Conservation (phyloP, 2,113 vertebrate genomes). For the Gorsachius goisagi region DNA sequence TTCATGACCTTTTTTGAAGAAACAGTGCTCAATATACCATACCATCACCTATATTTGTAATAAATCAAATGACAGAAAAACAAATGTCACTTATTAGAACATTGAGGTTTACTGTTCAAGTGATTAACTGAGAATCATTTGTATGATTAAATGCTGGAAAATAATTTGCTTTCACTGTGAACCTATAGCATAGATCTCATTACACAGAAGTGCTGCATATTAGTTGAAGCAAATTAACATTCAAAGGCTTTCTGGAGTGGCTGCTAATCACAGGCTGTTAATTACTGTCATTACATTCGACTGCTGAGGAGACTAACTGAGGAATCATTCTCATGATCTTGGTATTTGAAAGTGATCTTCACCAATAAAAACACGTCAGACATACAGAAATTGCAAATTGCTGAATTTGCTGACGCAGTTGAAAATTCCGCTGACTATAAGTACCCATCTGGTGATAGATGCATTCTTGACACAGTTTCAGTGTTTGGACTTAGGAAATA, state of each 20-base stretch:
- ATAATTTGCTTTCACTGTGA: slow-evolving; percentile 78
- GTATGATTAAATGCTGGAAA: slow-evolving; percentile 81
- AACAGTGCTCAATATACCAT: not conserved
- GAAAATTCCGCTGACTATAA: slow-evolving; percentile 88
- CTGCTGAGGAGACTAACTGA: slow-evolving; percentile 83
- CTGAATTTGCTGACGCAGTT: slow-evolving; percentile 91
- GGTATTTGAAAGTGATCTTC: slow-evolving; percentile 93
- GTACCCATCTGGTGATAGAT: slow-evolving; percentile 90
- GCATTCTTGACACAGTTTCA: slow-evolving; percentile 99
- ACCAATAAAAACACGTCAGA: slow-evolving; percentile 92
- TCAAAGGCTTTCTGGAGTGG: slow-evolving; percentile 85
- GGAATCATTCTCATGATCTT: slow-evolving; percentile 93
- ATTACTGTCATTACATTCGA: slow-evolving; percentile 92
- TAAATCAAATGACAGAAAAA: slow-evolving; percentile 72
- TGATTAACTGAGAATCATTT: slow-evolving; percentile 81
- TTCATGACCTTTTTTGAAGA: slow-evolving; percentile 40
- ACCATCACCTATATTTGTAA: slow-evolving; percentile 19
- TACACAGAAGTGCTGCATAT: slow-evolving; percentile 77
- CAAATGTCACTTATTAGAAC: slow-evolving; percentile 76
- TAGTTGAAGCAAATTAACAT: slow-evolving; percentile 90
- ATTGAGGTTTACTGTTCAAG: slow-evolving; percentile 74
- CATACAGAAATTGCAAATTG: slow-evolving; percentile 94
- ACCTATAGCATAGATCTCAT: slow-evolving; percentile 79
- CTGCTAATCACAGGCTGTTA: slow-evolving; percentile 91
- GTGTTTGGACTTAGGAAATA: slow-evolving; percentile 99